phyloP scores from a whole-genome alignment of 1,140 invertebrate species.

The Drosophila pseudoananassae region DNA sequence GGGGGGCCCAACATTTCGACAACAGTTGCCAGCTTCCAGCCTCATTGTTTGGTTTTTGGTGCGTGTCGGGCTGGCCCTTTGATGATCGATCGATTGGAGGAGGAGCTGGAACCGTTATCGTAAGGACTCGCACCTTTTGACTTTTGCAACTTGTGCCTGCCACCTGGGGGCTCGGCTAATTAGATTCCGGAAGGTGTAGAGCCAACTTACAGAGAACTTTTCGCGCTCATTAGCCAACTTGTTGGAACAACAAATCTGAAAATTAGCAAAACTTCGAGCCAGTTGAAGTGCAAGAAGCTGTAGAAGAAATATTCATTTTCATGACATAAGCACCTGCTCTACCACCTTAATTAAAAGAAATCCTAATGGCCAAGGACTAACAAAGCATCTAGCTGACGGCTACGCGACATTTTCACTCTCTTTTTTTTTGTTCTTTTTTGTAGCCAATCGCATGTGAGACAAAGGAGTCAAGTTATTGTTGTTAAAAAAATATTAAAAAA shows the following conservation, averaged over 20 bases:
- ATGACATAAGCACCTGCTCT: background rate
- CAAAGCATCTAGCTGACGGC: slow-evolving; percentile 9
- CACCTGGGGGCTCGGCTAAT: slow-evolving; percentile 9
- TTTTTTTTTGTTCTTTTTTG: background rate
- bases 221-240: background rate
- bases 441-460: slow-evolving; percentile 16
- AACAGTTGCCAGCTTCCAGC: too few relatives aligned
- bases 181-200: slow-evolving; percentile 2
- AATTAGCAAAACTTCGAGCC: background rate
- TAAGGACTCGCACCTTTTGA: background rate
- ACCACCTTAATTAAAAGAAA: slow-evolving; percentile 10
- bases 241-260: background rate
- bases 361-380: slow-evolving; percentile 6
- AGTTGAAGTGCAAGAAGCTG: background rate
- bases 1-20: too few relatives aligned
- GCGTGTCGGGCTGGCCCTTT: slow-evolving; percentile 22
- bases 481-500: slow-evolving; percentile 15
- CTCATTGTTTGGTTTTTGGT: slow-evolving; percentile 8
- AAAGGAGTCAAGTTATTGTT: slow-evolving; percentile 31
- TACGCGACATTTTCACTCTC: slow-evolving; percentile 2
- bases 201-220: background rate
- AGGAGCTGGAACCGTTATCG: too few relatives aligned
- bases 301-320: background rate
- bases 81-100: slow-evolving; percentile 19
- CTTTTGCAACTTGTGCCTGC: background rate